Percentiles rank a stretch among this genome's conserved stretches.
phyloP scores from a whole-genome alignment of 2,888 invertebrate species.

The Neoascia interrupta region DNA sequence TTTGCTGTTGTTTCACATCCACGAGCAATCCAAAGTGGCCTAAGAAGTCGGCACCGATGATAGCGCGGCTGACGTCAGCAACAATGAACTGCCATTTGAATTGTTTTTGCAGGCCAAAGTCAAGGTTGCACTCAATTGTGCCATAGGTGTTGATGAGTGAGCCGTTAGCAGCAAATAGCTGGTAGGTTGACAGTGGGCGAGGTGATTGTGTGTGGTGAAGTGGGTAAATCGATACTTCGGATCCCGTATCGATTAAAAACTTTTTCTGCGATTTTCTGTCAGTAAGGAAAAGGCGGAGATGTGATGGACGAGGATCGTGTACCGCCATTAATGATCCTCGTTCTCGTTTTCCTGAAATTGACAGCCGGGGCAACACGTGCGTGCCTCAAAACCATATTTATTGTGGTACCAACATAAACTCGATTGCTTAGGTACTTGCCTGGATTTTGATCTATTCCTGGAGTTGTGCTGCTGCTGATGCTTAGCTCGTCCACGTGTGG shows the following conservation, averaged over 20 bases:
- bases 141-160: no score
- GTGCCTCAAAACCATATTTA: constrained; percentile 2
- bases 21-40: constrained; percentile 11
- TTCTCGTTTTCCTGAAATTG: constrained; percentile 10
- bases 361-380: constrained; percentile 3
- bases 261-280: no score
- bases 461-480: no score
- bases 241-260: constrained; percentile 37
- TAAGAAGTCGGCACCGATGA: constrained; percentile 20
- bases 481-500: no score
- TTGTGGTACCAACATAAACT: no score
- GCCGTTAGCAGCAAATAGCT: constrained; percentile 31
- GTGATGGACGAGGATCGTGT: no score
- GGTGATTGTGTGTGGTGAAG: constrained; percentile 1
- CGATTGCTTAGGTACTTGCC: no score
- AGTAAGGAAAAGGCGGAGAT: constrained; percentile 7
- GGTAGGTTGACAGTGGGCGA: no score
- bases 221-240: constrained; percentile 49
- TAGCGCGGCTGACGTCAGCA: constrained; percentile 25
- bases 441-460: no score
- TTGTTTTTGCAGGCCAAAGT: constrained; percentile 6
- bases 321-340: constrained; percentile 20
- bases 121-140: no score
- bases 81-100: constrained; percentile 23
- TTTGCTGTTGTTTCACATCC: constrained; percentile 16